These are phyloP conservation scores for Phymastichus coffea DNA, from an alignment of 1,140 invertebrate species.

Conservation along the genomic window DNA sequence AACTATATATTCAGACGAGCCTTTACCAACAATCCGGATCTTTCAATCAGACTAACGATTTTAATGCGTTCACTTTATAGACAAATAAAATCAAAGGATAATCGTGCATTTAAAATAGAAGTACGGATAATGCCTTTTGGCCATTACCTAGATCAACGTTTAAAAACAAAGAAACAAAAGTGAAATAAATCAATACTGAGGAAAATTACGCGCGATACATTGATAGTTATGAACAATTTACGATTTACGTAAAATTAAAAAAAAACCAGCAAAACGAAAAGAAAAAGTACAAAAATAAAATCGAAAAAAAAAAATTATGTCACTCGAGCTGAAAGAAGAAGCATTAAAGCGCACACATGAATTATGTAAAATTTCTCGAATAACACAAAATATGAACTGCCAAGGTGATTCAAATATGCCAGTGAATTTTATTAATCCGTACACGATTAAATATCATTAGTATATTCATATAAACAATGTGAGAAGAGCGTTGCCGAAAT, in stretches of 20 bases:
- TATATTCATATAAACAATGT: constrained; percentile 40
- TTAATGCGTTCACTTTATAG: too few species aligned
- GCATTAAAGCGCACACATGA: constrained; percentile 45
- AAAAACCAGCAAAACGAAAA: not conserved
- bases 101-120: too few species aligned
- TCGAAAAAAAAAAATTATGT: constrained; percentile 25
- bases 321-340: constrained; percentile 19
- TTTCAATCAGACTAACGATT: too few species aligned
- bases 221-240: not conserved
- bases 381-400: constrained; percentile 52
- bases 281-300: constrained; percentile 6
- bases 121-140: too few species aligned
- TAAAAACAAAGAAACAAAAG: too few species aligned
- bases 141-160: too few species aligned
- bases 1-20: too few species aligned
- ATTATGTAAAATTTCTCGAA: constrained; percentile 38
- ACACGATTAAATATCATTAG: constrained; percentile 50
- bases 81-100: too few species aligned
- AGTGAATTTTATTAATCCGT: constrained; percentile 54
- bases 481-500: too few species aligned
- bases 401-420: constrained; percentile 56
- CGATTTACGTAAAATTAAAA: not conserved
- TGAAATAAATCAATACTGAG: too few species aligned
- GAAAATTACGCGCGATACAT: not conserved
- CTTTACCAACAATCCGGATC: too few species aligned